phyloP scores from a whole-genome alignment of 1,140 invertebrate species.

The Helicoverpa zea region DNA sequence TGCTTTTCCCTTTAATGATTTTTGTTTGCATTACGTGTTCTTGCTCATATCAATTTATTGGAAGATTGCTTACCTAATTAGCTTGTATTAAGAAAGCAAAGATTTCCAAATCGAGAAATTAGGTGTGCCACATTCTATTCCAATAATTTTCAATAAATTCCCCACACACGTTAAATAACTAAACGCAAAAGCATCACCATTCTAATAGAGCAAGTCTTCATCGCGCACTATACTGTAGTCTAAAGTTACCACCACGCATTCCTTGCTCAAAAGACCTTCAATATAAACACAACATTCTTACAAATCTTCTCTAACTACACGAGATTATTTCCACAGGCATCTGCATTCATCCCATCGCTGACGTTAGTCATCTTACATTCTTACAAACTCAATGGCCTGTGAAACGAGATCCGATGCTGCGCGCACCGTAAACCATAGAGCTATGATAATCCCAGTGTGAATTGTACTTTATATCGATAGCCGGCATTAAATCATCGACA shows the following conservation, averaged over 20 bases:
- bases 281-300: not conserved
- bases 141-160: no score
- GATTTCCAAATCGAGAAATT: no score
- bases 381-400: constrained; percentile 8
- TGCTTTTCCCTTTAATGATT: constrained; percentile 12
- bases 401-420: constrained; percentile 22
- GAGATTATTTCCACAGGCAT: constrained; percentile 7
- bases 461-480: constrained; percentile 51
- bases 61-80: constrained; percentile 1
- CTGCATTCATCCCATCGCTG: not conserved
- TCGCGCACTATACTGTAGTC: no score
- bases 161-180: no score
- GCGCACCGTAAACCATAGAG: constrained; percentile 11
- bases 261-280: not conserved
- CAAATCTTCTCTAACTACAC: not conserved
- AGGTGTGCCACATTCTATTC: no score
- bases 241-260: no score
- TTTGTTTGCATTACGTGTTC: not conserved
- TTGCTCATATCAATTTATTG: not conserved
- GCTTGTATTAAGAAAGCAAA: no score
- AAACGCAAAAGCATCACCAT: no score
- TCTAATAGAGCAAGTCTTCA: no score
- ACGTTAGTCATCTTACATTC: constrained; percentile 7
- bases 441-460: constrained; percentile 46
- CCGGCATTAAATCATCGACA: constrained; percentile 53